Evolutionary conservation across 2,888 invertebrate genomes (phyloP).

Genomic region (Tortrix viridana): DNA sequence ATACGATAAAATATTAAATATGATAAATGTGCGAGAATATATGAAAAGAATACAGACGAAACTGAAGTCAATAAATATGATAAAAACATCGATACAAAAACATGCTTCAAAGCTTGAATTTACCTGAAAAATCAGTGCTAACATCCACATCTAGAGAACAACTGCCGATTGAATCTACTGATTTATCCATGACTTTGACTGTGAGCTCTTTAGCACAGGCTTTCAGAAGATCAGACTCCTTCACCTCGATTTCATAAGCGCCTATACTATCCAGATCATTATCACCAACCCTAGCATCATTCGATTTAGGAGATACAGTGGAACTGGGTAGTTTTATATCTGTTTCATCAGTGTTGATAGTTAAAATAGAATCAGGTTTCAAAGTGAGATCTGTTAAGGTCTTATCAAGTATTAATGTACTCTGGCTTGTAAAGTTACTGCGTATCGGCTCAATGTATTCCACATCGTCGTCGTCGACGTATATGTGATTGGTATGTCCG

Average conservation of each 20-base stretch:
- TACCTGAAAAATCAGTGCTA: conserved; percentile 90
- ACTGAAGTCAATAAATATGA: conserved; percentile 45
- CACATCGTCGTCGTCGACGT: conserved; percentile 72
- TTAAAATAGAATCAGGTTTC: conserved; percentile 70
- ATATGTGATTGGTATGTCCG: conserved; percentile 70
- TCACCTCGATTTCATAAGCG: conserved; percentile 77
- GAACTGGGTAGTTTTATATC: conserved; percentile 77
- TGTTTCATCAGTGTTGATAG: conserved; percentile 76
- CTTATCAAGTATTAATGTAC: conserved; percentile 77
- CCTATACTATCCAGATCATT: conserved; percentile 76
- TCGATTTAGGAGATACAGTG: conserved; percentile 73
- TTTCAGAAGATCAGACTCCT: conserved; percentile 72
- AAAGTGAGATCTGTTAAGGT: conserved; percentile 53
- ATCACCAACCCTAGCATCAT: conserved; percentile 51
- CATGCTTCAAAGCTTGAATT: conserved; percentile 49
- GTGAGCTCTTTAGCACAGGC: conserved; percentile 66
- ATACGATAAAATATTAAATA: conserved; percentile 38
- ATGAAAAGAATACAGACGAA: conserved; percentile 23
- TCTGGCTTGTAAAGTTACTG: conserved; percentile 79
- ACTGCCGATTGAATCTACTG: conserved; percentile 93
- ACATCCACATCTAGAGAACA: conserved; percentile 94
- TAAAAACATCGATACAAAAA: conserved; percentile 49
- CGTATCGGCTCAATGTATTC: conserved; percentile 81
- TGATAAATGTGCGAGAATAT: conserved; percentile 34
- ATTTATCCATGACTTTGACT: conserved; percentile 88